These are phyloP conservation scores for Muscicapa adusta DNA, from an alignment of 2,113 vertebrate species.

Conservation along the genomic window DNA sequence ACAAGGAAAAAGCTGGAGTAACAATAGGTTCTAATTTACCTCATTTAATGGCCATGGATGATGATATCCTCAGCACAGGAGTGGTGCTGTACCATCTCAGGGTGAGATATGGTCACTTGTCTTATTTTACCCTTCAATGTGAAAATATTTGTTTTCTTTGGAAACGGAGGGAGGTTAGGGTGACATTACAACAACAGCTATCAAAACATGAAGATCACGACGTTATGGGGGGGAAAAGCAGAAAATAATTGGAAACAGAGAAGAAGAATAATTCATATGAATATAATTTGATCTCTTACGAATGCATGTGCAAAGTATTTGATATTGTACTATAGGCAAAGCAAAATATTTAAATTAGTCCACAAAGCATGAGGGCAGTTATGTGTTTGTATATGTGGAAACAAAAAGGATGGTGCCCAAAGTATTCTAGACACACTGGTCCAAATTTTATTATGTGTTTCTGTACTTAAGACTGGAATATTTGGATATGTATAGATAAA, in stretches of 20 bases:
- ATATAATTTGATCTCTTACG: background rate
- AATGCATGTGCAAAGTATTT: background rate
- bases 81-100: conserved; percentile 92
- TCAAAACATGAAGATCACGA: background rate
- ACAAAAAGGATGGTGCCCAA: background rate
- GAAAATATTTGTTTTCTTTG: background rate
- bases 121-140: background rate
- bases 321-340: background rate
- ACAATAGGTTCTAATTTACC: conserved; percentile 87
- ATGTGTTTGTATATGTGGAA: fast-evolving
- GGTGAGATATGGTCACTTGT: conserved; percentile 71
- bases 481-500: background rate
- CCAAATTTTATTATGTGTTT: background rate
- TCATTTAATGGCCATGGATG: conserved; percentile 87
- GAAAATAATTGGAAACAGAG: background rate
- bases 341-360: background rate
- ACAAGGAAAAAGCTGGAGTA: conserved; percentile 84
- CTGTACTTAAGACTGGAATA: background rate
- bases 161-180: background rate
- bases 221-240: background rate
- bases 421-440: background rate
- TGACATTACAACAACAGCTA: background rate
- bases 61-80: conserved; percentile 92
- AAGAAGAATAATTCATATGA: background rate
- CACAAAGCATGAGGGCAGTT: background rate